phyloP scores from a whole-genome alignment of 2,113 vertebrate genomes.

The Pseudois nayaur region DNA sequence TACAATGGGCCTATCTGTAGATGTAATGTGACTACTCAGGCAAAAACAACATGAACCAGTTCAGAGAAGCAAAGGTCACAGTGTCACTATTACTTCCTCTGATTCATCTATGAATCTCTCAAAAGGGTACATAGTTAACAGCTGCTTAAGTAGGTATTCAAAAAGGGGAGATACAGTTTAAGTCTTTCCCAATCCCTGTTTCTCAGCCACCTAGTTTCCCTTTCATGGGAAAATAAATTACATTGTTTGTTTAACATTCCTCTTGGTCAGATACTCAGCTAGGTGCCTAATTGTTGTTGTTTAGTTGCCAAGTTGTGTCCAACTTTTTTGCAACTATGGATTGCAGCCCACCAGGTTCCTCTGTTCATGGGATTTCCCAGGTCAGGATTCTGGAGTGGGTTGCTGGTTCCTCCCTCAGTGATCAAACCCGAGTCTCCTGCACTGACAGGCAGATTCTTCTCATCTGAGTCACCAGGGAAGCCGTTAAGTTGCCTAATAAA shows the following conservation, averaged over 20 bases:
- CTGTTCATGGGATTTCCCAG: not conserved
- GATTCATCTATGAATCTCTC: not conserved
- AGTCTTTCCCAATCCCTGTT: not conserved
- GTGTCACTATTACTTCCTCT: not conserved
- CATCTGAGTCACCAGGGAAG: not conserved
- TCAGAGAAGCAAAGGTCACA: not conserved
- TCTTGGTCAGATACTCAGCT: not conserved
- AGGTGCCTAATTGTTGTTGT: not conserved
- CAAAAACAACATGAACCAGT: not conserved
- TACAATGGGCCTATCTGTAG: not conserved
- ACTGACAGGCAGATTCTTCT: not conserved
- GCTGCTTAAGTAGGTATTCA: not conserved
- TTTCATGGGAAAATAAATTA: not conserved
- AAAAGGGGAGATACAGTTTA: not conserved
- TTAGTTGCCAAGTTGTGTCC: not conserved
- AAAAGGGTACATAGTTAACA: not conserved
- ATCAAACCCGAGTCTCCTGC: not conserved
- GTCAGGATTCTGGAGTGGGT: not conserved
- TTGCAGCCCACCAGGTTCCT: not conserved
- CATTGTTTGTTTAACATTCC: not conserved
- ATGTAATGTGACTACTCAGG: not conserved
- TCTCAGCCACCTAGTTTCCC: not conserved
- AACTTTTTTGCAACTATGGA: not conserved
- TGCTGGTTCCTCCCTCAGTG: not conserved
- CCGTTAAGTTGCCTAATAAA: not conserved